Base-by-base conservation (phyloP, 1,140 invertebrate species). In the Drosophila ananassae region DNA sequence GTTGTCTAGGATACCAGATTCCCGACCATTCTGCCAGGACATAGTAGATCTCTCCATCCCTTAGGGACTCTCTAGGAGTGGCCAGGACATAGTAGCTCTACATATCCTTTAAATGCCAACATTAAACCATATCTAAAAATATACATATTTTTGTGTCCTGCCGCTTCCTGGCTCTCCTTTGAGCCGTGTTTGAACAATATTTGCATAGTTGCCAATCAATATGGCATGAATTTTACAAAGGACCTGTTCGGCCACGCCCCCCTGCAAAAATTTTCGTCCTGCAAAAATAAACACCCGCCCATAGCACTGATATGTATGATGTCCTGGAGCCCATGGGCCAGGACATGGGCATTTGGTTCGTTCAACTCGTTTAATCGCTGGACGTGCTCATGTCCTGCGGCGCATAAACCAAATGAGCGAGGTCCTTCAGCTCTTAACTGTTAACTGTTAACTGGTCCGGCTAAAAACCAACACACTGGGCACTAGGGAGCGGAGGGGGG, bases 321-420 rank as follows among this genome's bases (percentile, higher is more conserved):
- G 41, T 24, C 7, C 6, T 2, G n/a, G 0, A 17, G 8, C 47
- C 10, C 10, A 21, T n/a, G 28, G 17, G 17, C 17, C 17, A 17
- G 17, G 17, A 17, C 17, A 17, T 17, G 17, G 17, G 37, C 22
- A 10, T 32, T 10, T 21, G 13, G 66, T 68, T 68, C 63, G 6
- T 69, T 69, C 51, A 69, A 69, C 66, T 13, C 24, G 8, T 28
- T 5, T 17, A 39, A 39, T 30, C 41, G 48, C 48, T 47, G 48
- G 32, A 64, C 50, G 51, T 68, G 24, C 50, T 30, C 61, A 54
- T 66, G 66, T 56, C 41, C 62, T 69, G 66, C 41, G 62, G 66
- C 22, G 21, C 44, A 56, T 56, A 68, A 69, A 56, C 62, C 62
- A 69, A 69, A 69, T 69, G 51, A 68, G 66, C 50, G 7, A 13